phyloP scores from a whole-genome alignment of 2,888 invertebrate genomes.

The Platerodrilus igneus region DNA sequence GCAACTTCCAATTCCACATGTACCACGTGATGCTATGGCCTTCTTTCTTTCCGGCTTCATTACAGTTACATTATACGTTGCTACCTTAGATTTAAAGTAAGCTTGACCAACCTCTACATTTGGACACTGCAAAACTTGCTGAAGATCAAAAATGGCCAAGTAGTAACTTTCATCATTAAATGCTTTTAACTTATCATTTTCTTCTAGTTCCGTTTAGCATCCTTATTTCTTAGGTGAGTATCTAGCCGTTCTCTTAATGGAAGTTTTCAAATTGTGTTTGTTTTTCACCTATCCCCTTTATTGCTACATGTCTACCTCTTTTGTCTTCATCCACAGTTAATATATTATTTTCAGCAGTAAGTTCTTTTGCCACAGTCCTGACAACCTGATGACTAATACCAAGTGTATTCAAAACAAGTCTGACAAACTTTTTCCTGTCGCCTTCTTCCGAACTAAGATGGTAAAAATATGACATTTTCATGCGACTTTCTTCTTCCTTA shows the following conservation, averaged over 20 bases:
- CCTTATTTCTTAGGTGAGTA: too few species aligned
- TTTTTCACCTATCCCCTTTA: not conserved
- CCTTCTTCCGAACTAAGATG: not conserved
- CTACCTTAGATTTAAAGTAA: constrained; percentile 1
- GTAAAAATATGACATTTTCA: constrained; percentile 2
- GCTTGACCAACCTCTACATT: constrained; percentile 3
- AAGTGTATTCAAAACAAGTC: constrained; percentile 5
- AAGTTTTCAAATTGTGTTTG: not conserved
- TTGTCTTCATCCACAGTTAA: constrained; percentile 3
- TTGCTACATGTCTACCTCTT: not conserved
- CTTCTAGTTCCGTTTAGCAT: too few species aligned
- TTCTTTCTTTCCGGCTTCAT: too few species aligned
- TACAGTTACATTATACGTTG: constrained; percentile 4
- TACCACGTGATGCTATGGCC: too few species aligned
- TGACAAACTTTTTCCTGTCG: constrained; percentile 8
- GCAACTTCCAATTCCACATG: too few species aligned
- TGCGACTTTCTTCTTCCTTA: constrained; percentile 2
- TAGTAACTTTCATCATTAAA: too few species aligned
- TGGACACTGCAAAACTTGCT: constrained; percentile 2
- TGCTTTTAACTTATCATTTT: too few species aligned
- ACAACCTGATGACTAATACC: constrained; percentile 3
- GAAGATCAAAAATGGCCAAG: not conserved
- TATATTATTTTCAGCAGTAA: not conserved
- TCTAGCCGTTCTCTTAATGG: too few species aligned
- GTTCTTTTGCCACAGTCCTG: not conserved